Evolutionary conservation across 37 sponge, comb jelly and placozoan genomes (phyloP).

Genomic region (Bolinopsis microptera): DNA sequence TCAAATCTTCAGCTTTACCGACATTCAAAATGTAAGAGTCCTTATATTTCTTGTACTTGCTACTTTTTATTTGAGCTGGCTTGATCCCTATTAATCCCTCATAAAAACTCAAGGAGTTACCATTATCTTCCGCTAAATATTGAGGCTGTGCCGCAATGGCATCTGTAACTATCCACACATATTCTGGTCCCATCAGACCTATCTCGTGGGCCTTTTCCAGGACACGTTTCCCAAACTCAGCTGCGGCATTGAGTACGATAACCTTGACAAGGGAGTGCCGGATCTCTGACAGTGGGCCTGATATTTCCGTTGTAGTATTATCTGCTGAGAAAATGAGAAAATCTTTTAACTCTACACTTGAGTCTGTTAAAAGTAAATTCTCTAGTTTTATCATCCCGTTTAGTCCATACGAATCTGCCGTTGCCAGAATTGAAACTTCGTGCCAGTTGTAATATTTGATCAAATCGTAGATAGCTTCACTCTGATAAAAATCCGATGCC

Average conservation of each 20-base stretch:
- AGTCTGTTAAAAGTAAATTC: background rate
- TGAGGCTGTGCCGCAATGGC: background rate
- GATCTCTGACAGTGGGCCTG: background rate
- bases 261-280: background rate
- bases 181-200: conserved; percentile 2
- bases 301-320: background rate
- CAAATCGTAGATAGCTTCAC: background rate
- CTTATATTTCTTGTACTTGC: background rate
- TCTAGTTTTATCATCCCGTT: conserved; percentile 12
- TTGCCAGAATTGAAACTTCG: background rate
- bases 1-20: background rate
- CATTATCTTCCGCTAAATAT: background rate
- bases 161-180: background rate
- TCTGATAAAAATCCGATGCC: background rate
- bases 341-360: background rate
- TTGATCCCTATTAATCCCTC: conserved; percentile 6
- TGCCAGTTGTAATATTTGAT: background rate
- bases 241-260: background rate
- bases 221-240: background rate
- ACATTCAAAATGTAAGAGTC: background rate
- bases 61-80: background rate
- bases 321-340: background rate
- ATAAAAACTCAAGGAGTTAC: background rate
- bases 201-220: background rate
- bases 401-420: background rate